These are phyloP conservation scores for Menidia beryllina DNA, from an alignment of 2,113 vertebrate genomes.

Conservation along the genomic window DNA sequence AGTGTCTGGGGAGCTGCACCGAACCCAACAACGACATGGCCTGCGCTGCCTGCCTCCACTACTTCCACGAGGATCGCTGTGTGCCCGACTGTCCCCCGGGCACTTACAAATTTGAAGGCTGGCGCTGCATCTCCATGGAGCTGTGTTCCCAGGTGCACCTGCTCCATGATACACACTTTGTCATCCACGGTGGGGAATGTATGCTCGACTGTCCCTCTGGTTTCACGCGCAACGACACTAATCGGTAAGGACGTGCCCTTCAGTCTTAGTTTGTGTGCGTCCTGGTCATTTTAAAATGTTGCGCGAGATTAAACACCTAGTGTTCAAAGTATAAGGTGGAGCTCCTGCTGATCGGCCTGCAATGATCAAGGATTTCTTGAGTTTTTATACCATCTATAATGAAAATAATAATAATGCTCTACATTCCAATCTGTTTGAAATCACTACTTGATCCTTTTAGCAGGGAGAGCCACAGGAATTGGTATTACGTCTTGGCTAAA, in stretches of 20 bases:
- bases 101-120: slow-evolving; percentile 96
- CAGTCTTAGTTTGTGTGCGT: slow-evolving; percentile 20
- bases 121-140: slow-evolving; percentile 95
- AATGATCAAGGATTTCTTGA: no score
- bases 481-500: slow-evolving; percentile 4
- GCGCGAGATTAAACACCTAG: no score
- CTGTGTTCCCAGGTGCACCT: slow-evolving; percentile 88
- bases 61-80: slow-evolving; percentile 88
- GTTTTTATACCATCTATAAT: not conserved
- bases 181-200: slow-evolving; percentile 94
- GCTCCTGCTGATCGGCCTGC: no score
- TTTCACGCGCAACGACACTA: slow-evolving; percentile 91
- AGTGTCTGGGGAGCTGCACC: slow-evolving; percentile 93
- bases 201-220: slow-evolving; percentile 93
- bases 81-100: slow-evolving; percentile 88
- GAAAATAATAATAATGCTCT: not conserved
- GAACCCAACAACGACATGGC: slow-evolving; percentile 86
- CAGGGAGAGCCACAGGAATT: not conserved
- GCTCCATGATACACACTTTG: slow-evolving; percentile 85
- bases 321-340: no score
- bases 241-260: slow-evolving; percentile 83
- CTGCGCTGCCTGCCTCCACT: slow-evolving; percentile 93
- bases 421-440: not conserved
- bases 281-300: slow-evolving; percentile 8
- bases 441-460: slow-evolving; percentile 4